A percentile compares a stretch with the other conserved stretches of the same genome.
phyloP scores from a whole-genome alignment of 2,797 vertebrate genomes.

The Lepus townsendii region DNA sequence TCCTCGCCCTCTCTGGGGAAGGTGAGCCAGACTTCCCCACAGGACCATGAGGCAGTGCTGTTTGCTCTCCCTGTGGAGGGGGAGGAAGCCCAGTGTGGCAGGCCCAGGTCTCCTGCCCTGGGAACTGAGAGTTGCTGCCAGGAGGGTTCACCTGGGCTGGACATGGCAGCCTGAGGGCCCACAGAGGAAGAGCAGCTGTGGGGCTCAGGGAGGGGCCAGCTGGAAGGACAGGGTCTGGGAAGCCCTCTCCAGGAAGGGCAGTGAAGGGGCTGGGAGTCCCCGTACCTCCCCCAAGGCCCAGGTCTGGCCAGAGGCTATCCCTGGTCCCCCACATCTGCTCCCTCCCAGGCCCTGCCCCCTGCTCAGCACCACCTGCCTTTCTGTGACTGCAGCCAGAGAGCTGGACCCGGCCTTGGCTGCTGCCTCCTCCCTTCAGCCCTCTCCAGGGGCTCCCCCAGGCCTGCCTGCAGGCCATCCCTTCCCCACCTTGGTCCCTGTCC shows the following conservation, averaged over 20 bases:
- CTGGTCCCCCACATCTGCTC: too few relatives aligned
- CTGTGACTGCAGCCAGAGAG: accelerated
- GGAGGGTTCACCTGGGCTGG: background rate
- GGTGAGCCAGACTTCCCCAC: accelerated
- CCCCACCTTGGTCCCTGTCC: background rate
- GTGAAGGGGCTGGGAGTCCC: background rate
- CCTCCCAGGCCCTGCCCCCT: accelerated
- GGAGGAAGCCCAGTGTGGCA: background rate
- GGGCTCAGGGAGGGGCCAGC: background rate
- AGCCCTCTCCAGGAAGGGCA: background rate
- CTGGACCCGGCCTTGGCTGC: background rate
- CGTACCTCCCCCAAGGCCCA: accelerated
- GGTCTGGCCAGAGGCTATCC: background rate
- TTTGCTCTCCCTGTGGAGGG: accelerated
- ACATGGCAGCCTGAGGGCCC: accelerated
- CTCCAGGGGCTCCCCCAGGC: background rate
- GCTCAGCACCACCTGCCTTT: background rate
- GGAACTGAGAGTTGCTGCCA: background rate
- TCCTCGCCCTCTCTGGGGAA: accelerated
- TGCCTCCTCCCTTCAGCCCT: background rate
- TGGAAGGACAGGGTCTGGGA: accelerated
- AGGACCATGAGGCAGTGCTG: accelerated
- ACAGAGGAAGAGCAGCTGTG: accelerated
- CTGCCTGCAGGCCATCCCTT: background rate
- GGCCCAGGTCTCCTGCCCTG: background rate